Base-by-base conservation (phyloP, 1,140 invertebrate genomes). In the Glossosoma conforme region DNA sequence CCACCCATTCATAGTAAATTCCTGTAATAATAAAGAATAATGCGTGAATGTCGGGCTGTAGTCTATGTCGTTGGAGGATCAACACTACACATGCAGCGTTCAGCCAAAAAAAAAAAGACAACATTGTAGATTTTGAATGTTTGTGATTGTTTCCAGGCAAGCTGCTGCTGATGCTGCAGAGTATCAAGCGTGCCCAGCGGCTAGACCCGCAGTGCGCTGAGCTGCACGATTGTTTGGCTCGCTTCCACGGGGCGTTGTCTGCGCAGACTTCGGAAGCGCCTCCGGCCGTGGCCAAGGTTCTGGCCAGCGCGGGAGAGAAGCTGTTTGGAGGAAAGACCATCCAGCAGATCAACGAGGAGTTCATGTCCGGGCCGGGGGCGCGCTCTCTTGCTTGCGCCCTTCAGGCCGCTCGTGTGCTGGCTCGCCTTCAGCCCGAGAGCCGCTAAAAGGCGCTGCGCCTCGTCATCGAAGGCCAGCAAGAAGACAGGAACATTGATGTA, bases 161-260 rank as follows among this genome's bases (percentile, higher is more conserved):
- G 66, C 81, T 85, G 32, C 73, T 94, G 35, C 72, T 95, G 35
- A 93, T 94, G 91, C 70, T 93, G 43, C 89, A 93, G 71, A 91
- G 89, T 56, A 81, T 97, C 62, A 94, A 91, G 68, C 80, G 93
- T 35, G 91, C 92, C 36, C 79, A 84, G 65, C 77, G 77, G 28
- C 63, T 95, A 48, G 80, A 89, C 63, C 66, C 80, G 2, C 72
- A 76, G 1, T 79, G 94, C 76, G 86, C 89, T 14, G 81, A 86
- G 58, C 75, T 97, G 19, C 92, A 95, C 72, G 81, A 83, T 61
- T 93, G 90, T 66, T 67, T 93, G 25, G 80, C 93, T 41, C 79
- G 84, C 37, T 93, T 93, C 62, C 72, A 79, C 52, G 71, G 77
- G 54, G 77, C 82, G 59, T 71, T 79, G 36, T 73, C 71, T 36